Percentiles rank a stretch among this genome's conserved stretches.
phyloP scores from a whole-genome alignment of 2,113 vertebrate genomes.

The Grus americana region DNA sequence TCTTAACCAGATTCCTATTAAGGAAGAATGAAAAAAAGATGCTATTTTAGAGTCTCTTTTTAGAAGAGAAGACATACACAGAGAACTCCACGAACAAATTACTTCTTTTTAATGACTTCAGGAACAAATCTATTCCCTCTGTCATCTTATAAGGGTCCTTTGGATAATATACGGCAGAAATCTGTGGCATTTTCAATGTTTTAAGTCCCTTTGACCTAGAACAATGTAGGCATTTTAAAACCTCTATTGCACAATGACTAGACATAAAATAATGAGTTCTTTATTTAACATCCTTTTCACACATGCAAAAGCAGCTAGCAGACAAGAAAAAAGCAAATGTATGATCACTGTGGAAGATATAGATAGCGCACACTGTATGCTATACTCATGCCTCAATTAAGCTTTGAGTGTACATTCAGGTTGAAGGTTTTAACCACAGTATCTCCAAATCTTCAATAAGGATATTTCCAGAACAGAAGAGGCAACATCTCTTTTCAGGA shows the following conservation, averaged over 20 bases:
- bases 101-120: background rate
- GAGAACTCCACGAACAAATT: background rate
- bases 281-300: background rate
- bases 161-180: background rate
- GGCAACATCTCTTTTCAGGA: background rate
- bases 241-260: background rate
- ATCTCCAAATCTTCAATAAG: background rate
- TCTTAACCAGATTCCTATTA: slow-evolving; percentile 93
- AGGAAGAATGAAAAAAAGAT: background rate
- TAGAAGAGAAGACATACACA: background rate
- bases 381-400: background rate
- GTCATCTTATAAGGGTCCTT: background rate
- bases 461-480: background rate
- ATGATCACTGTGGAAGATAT: background rate
- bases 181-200: background rate
- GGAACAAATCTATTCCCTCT: background rate
- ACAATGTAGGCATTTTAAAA: background rate
- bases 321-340: background rate
- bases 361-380: background rate
- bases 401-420: background rate
- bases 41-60: background rate
- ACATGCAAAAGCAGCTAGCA: background rate
- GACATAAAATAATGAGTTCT: background rate
- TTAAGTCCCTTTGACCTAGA: background rate
- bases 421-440: background rate